Evolutionary conservation across 2,888 invertebrate species (phyloP), one percentile per base, ranked within the genome.

Genomic region (Dastarcus helophoroides): DNA sequence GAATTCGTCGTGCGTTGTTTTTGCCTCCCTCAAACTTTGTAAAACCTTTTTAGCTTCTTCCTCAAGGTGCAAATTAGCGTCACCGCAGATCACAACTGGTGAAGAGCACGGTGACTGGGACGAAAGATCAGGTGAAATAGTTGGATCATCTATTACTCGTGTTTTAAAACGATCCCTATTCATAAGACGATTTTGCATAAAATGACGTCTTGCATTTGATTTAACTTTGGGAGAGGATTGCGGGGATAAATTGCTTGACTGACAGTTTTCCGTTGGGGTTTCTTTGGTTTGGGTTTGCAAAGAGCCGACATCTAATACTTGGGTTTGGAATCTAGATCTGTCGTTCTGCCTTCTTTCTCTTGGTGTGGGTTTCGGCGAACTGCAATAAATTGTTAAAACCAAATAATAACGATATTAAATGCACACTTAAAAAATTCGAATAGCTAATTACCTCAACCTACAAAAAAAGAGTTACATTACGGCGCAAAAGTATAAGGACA

Each of bases 81-180:
- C 65, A 8, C 62, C 61, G 10, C 32, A 29, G 28, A 37, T 40
- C 13, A 14, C 38, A 5, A 36, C 31, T 3, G 47, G 34, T 7
- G 51, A 46, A 8, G 48, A 47, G 4, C 41, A 40, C 7, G 42
- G 40, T 4, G 46, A 40, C 2, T 43, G 39, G 7, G 43, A 31
- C 15, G 30, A 35, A 1, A 65, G 65, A 34, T 69, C 69, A 0
- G 70, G 67, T 1, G 71, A 67, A 2, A 71, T 66, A 22, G 47
- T 68, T 3, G 53, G 46, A 61, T 60, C 72, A 22, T 57, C 71
- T 11, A 81, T 58, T 0, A 82, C 79, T 46, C 76, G 72, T 2
- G 84, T 85, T 45, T 75, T 70, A 54, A 78, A 84, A 29, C 84
- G 67, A 26, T 83, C 83, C 4, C 74, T 73, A 50, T 79, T 77